These are phyloP conservation scores for Melierax canorus DNA, from an alignment of 2,113 vertebrate genomes.

Conservation along the genomic window DNA sequence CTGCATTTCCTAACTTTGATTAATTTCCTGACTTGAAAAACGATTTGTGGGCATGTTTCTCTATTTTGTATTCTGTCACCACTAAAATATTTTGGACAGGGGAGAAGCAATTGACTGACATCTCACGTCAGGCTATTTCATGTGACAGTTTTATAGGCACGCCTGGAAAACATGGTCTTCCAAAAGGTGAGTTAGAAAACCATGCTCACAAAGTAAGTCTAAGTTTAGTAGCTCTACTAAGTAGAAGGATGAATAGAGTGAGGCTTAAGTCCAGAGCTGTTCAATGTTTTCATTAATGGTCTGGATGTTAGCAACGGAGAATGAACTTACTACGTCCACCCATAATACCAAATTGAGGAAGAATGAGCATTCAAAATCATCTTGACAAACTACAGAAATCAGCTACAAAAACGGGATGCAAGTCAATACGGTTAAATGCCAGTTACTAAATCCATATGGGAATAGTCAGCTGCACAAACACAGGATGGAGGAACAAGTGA, in stretches of 20 bases:
- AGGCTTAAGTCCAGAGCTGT: background rate
- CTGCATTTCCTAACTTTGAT: background rate
- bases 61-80: background rate
- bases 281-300: background rate
- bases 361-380: background rate
- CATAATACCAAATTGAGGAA: background rate
- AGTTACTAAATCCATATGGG: background rate
- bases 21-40: background rate
- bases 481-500: background rate
- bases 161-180: background rate
- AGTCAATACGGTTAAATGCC: background rate
- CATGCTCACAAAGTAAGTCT: background rate
- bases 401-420: background rate
- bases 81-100: background rate
- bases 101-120: background rate
- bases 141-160: background rate
- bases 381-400: background rate
- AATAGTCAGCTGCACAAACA: background rate
- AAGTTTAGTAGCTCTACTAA: background rate
- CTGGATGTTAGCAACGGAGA: background rate
- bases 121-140: background rate
- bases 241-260: background rate
- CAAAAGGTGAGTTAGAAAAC: background rate
- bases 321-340: background rate
- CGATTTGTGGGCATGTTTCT: background rate